A percentile compares a stretch with the other conserved stretches of the same genome.
These are phyloP conservation scores for Climacteris rufus DNA, from an alignment of 2,113 vertebrate genomes.

Conservation along the genomic window DNA sequence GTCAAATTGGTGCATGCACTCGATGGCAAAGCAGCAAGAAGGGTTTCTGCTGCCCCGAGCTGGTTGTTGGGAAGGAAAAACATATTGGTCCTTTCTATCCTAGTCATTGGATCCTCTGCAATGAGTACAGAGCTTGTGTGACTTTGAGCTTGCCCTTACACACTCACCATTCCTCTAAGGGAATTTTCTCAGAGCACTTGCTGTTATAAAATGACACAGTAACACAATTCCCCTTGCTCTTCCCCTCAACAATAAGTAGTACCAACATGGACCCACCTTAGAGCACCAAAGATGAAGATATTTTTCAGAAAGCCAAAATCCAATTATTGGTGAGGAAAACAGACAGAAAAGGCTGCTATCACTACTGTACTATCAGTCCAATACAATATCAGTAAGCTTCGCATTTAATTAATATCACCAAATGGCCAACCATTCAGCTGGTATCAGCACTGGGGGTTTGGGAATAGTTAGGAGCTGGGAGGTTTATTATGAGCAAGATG, in stretches of 20 bases:
- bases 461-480: background rate
- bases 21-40: rapidly evolving
- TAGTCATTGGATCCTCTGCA: background rate
- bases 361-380: background rate
- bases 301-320: background rate
- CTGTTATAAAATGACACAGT: background rate
- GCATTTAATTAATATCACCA: background rate
- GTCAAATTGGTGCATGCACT: background rate
- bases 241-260: background rate
- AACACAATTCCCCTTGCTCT: background rate
- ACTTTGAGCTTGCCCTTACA: background rate
- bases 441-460: background rate
- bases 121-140: rapidly evolving
- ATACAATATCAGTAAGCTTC: background rate
- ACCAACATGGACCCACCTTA: background rate
- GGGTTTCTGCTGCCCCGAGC: background rate
- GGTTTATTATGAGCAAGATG: background rate
- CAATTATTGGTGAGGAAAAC: background rate
- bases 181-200: background rate
- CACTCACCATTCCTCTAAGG: background rate
- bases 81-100: rapidly evolving
- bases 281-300: background rate
- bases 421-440: background rate
- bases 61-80: background rate
- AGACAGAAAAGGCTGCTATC: background rate